Percentiles rank a stretch among this genome's conserved stretches.
Conservation (phyloP, 1,140 invertebrate species). For the Bombus consobrinus region DNA sequence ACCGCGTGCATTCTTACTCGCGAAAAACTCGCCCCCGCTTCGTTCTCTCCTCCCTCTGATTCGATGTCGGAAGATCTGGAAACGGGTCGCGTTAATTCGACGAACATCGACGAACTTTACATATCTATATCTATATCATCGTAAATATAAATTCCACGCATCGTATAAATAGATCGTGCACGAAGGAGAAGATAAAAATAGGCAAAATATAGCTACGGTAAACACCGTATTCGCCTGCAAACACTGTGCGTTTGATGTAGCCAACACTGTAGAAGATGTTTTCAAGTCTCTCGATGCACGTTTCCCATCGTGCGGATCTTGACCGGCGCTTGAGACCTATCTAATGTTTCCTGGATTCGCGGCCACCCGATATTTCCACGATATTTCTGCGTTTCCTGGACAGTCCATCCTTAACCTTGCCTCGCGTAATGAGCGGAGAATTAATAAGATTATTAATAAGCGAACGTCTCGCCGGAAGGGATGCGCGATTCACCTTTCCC, state of each 20-base stretch:
- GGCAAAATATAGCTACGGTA: background rate
- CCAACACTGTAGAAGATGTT: background rate
- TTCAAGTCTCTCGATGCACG: background rate
- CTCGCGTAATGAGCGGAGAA: slow-evolving; percentile 1
- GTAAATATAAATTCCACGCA: background rate
- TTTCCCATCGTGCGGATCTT: background rate
- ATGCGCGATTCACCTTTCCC: background rate
- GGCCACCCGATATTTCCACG: slow-evolving; percentile 31
- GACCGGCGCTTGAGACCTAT: background rate
- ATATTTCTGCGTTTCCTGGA: slow-evolving; percentile 32
- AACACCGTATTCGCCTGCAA: background rate
- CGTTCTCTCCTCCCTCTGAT: too few relatives aligned
- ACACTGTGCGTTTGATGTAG: background rate
- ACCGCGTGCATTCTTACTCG: slow-evolving; percentile 55
- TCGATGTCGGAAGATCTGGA: background rate
- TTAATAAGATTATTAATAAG: slow-evolving; percentile 54
- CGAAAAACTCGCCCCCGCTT: slow-evolving; percentile 34
- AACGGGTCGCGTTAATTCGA: background rate
- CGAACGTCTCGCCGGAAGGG: slow-evolving; percentile 24
- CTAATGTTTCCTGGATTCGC: background rate
- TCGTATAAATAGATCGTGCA: background rate
- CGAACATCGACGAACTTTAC: background rate
- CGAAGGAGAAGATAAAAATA: background rate
- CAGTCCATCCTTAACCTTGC: background rate
- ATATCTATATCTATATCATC: too few relatives aligned